phyloP scores from a whole-genome alignment of 2,113 vertebrate genomes.

The Siniperca knerii region DNA sequence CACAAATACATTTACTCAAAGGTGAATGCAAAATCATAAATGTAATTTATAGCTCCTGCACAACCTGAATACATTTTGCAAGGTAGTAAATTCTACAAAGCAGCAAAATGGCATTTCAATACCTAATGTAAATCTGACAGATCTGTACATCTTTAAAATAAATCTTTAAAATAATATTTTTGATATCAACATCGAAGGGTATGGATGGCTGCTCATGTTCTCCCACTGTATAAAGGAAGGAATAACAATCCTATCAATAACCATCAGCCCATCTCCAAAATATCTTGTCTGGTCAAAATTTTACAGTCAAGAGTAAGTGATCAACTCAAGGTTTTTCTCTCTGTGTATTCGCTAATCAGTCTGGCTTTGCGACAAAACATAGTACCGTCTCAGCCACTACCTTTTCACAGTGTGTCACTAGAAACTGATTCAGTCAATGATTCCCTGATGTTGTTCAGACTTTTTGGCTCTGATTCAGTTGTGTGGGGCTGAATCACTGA shows the following conservation, averaged over 20 bases:
- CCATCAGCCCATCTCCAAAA: not conserved
- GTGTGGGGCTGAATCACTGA: not conserved
- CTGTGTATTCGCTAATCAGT: not conserved
- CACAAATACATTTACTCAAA: constrained; percentile 2
- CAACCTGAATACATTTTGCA: not conserved
- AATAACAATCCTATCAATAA: not conserved
- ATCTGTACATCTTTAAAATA: not conserved
- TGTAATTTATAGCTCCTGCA: not conserved
- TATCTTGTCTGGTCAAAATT: not conserved
- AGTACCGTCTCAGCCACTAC: not conserved
- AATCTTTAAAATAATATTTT: not conserved
- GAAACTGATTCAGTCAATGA: constrained; percentile 22
- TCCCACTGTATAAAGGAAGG: not conserved
- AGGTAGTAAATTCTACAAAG: not conserved
- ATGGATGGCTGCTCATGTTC: not conserved
- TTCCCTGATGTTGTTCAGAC: constrained; percentile 31
- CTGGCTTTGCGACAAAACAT: not conserved
- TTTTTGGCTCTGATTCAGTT: constrained; percentile 20
- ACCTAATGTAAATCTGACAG: not conserved
- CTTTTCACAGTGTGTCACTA: not conserved
- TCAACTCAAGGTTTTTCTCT: not conserved
- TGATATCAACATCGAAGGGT: not conserved
- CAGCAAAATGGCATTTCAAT: constrained; percentile 6
- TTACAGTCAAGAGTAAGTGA: not conserved
- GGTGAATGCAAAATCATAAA: constrained; percentile 3